Conservation (phyloP, 2,888 invertebrate species). For the Aleiodes alternator region DNA sequence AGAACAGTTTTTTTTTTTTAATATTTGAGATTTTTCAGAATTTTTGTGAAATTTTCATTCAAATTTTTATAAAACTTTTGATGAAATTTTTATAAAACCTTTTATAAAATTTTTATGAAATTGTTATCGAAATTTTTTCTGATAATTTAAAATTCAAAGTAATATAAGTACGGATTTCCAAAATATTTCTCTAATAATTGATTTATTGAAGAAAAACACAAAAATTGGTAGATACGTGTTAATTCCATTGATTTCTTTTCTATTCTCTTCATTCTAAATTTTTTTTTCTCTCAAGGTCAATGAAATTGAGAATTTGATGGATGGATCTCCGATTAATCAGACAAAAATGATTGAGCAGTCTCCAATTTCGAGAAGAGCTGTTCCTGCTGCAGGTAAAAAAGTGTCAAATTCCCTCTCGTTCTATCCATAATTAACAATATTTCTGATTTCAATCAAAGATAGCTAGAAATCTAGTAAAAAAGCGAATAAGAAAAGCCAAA, state of each 20-base stretch:
- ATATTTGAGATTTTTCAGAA: no score
- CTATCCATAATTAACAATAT: not conserved
- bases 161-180: not conserved
- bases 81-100: no score
- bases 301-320: constrained; percentile 31
- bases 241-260: not conserved
- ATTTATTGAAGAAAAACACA: no score
- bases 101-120: no score
- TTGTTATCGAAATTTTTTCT: no score
- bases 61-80: no score
- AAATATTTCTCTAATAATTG: no score
- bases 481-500: constrained; percentile 22
- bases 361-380: not conserved
- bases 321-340: not conserved
- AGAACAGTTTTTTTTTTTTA: no score
- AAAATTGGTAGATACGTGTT: no score
- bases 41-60: no score
- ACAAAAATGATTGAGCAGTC: constrained; percentile 1
- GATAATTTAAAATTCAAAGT: no score
- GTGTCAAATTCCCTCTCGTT: not conserved
- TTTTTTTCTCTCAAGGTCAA: constrained; percentile 20
- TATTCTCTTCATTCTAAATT: not conserved
- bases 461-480: constrained; percentile 1
- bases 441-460: constrained; percentile 25
- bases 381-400: constrained; percentile 15